Base-by-base conservation (phyloP, 1,140 invertebrate species). In the Zelostemma sp. region DNA sequence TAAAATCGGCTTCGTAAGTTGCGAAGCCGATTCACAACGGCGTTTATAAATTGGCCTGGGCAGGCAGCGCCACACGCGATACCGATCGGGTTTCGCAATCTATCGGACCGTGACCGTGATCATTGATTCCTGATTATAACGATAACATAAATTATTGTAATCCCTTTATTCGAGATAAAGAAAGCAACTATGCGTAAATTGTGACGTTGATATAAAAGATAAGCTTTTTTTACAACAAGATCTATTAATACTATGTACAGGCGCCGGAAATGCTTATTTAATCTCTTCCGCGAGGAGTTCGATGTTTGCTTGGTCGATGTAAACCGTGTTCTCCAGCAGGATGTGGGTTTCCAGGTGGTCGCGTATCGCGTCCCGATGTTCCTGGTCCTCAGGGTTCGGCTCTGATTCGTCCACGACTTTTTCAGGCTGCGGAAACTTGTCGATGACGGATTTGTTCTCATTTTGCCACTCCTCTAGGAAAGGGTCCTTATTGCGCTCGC, bases 341-440 rank as follows among this genome's bases (percentile, higher is more conserved):
- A 38, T 12, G 3, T 15, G 28, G 9, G 55, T 55, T 25, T 61
- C 51, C 9, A 73, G 59, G 46, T 75, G 69, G 50, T 74, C 51
- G 38, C 54, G 60, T 11, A 76, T 63, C 0, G 62, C 43, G 33
- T 76, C 74, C 8, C 74, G 57, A 16, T 76, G 67, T 12, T 51
- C 11, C 4, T 41, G 1, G 43, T 41, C 58, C n/a, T 16, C 21
- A 0, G 12, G 1, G 17, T 33, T 49, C 0, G 65, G 35, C 35
- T 57, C 49, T 6, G 59, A 51, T 21, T 65, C 61, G 12, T 68
- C 59, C 6, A 57, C 17, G 0, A 66, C 45, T 70, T 71, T 76
- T 48, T 73, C 74, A 2, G 75, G 74, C 19, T 77, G 77, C 0
- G 65, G 68, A 57, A 43, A 76, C 14, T 73, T 74, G 14, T 71